These are phyloP conservation scores for Batillaria attramentaria DNA, from an alignment of 1,140 invertebrate species.

Conservation along the genomic window DNA sequence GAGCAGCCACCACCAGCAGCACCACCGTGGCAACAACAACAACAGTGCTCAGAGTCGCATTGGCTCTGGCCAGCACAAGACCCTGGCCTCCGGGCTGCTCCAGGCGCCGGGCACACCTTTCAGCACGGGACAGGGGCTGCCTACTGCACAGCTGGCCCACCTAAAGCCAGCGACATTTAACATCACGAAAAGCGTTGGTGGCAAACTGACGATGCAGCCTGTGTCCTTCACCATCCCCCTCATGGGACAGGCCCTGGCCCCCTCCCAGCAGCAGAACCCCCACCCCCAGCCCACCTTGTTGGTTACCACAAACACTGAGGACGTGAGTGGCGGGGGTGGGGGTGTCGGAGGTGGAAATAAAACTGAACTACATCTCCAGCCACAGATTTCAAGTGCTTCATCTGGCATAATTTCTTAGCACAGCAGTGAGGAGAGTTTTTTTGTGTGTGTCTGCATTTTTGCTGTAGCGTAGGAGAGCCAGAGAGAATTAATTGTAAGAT, in stretches of 20 bases:
- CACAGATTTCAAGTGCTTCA: slow-evolving; percentile 40
- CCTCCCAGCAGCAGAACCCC: slow-evolving; percentile 34
- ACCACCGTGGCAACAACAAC: background rate
- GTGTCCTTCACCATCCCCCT: slow-evolving; percentile 62
- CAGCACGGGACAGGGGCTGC: slow-evolving; percentile 15
- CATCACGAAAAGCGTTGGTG: slow-evolving; percentile 51
- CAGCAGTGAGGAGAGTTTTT: no score
- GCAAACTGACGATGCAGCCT: slow-evolving; percentile 58
- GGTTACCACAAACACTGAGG: slow-evolving; percentile 48
- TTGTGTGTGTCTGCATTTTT: no score
- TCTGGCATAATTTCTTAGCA: slow-evolving; percentile 47
- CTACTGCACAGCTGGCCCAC: slow-evolving; percentile 50
- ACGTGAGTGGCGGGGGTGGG: slow-evolving; percentile 4
- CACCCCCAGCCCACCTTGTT: slow-evolving; percentile 54
- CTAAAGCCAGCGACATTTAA: slow-evolving; percentile 57
- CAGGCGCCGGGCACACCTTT: slow-evolving; percentile 7
- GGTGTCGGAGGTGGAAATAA: slow-evolving; percentile 27
- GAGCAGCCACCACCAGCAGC: slow-evolving; percentile 1
- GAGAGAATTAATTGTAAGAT: no score
- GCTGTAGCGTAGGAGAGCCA: no score
- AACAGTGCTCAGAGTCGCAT: background rate
- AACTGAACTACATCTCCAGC: slow-evolving; percentile 44
- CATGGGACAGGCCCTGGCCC: slow-evolving; percentile 45
- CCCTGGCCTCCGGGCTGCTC: slow-evolving; percentile 11
- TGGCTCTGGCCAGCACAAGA: background rate